These are phyloP conservation scores for Lepidochrysops patricia DNA, from an alignment of 2,888 invertebrate species.

Conservation along the genomic window DNA sequence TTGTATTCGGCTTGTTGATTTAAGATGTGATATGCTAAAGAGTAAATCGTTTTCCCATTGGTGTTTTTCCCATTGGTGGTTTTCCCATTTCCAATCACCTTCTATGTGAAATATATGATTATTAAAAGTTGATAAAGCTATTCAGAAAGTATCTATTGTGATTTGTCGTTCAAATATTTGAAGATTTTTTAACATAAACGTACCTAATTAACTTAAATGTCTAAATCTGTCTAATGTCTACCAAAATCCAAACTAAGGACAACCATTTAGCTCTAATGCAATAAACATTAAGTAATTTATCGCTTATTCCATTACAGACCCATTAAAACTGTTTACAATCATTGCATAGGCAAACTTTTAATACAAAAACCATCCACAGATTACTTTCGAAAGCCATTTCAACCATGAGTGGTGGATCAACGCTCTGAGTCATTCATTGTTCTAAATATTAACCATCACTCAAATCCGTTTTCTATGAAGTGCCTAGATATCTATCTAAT, in stretches of 20 bases:
- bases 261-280: no score
- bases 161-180: no score
- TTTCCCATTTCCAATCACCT: no score
- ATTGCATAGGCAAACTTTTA: background rate
- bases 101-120: no score
- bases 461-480: background rate
- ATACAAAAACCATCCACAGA: background rate
- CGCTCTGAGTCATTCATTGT: background rate
- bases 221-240: no score
- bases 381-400: background rate
- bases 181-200: no score
- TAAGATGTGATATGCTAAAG: background rate
- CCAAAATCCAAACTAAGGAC: no score
- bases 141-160: no score
- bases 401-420: background rate
- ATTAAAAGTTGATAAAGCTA: no score
- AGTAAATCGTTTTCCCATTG: background rate
- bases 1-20: slow-evolving; percentile 15
- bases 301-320: background rate
- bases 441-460: background rate
- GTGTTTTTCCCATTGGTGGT: no score
- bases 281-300: background rate
- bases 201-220: no score
- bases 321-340: background rate
- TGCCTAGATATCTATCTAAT: background rate